phyloP scores from a whole-genome alignment of 2,888 invertebrate genomes.

The Embidobia sp. region DNA sequence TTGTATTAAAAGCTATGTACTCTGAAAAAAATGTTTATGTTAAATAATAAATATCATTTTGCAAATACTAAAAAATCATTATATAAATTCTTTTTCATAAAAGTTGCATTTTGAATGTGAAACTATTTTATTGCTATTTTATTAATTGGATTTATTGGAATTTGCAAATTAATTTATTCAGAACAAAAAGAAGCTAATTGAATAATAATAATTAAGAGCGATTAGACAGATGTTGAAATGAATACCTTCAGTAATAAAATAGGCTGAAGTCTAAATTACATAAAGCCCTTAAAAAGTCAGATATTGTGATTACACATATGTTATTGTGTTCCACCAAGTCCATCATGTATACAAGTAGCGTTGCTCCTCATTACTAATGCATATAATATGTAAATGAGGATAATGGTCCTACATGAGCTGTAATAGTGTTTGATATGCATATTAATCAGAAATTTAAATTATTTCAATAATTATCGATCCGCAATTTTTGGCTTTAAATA shows the following conservation, averaged over 20 bases:
- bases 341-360: conserved; percentile 28
- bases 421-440: conserved; percentile 26
- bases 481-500: too few species aligned
- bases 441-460: conserved; percentile 5
- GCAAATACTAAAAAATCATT: too few species aligned
- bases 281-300: conserved; percentile 25
- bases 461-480: neutral
- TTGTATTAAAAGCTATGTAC: conserved; percentile 20
- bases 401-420: conserved; percentile 31
- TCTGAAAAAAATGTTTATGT: neutral
- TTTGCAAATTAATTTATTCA: too few species aligned
- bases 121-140: too few species aligned
- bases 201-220: neutral
- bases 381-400: conserved; percentile 42
- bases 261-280: conserved; percentile 16
- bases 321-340: conserved; percentile 11
- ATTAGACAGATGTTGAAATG: conserved; percentile 13
- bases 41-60: too few species aligned
- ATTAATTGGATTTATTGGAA: too few species aligned
- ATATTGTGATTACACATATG: conserved; percentile 20
- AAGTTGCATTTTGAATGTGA: too few species aligned
- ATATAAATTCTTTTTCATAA: too few species aligned
- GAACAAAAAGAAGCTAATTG: neutral
- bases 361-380: conserved; percentile 32
- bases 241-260: conserved; percentile 2